These are phyloP conservation scores for Ochropleura leucogaster DNA, from an alignment of 2,888 invertebrate species.

Conservation along the genomic window DNA sequence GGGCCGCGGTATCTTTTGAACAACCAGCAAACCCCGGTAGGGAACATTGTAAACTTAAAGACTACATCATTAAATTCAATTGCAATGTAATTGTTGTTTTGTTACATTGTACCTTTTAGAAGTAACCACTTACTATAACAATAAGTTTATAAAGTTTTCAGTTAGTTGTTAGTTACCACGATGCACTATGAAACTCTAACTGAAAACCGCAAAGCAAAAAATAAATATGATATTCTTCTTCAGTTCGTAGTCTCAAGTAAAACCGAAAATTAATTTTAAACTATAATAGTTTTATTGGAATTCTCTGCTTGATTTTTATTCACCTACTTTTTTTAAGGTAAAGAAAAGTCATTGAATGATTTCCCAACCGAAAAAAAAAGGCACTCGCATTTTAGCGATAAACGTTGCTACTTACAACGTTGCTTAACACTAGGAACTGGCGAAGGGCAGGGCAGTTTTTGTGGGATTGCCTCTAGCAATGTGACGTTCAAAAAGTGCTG, in stretches of 20 bases:
- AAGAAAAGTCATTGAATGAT: no score
- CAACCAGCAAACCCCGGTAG: no score
- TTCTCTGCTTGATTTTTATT: slow-evolving; percentile 19
- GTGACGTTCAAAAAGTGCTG: no score
- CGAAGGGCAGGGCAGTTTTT: no score
- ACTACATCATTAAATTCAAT: not conserved
- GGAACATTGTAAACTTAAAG: no score
- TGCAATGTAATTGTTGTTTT: not conserved
- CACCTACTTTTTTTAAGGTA: not conserved
- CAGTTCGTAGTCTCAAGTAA: not conserved
- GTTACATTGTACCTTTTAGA: not conserved
- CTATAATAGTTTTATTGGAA: not conserved
- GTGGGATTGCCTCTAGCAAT: no score
- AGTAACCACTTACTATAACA: not conserved
- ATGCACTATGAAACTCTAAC: slow-evolving; percentile 15
- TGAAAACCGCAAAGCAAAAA: not conserved
- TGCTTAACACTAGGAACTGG: not conserved
- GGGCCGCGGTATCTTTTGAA: no score
- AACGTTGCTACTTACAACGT: not conserved
- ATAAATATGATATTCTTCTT: not conserved
- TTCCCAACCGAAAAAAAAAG: no score
- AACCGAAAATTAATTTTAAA: not conserved
- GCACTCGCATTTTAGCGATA: not conserved
- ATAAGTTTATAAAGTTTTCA: not conserved
- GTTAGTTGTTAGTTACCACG: not conserved